Percentiles rank a stretch among this genome's conserved stretches.
Conservation (phyloP, 2,113 vertebrate species). For the Delphinapterus leucas region DNA sequence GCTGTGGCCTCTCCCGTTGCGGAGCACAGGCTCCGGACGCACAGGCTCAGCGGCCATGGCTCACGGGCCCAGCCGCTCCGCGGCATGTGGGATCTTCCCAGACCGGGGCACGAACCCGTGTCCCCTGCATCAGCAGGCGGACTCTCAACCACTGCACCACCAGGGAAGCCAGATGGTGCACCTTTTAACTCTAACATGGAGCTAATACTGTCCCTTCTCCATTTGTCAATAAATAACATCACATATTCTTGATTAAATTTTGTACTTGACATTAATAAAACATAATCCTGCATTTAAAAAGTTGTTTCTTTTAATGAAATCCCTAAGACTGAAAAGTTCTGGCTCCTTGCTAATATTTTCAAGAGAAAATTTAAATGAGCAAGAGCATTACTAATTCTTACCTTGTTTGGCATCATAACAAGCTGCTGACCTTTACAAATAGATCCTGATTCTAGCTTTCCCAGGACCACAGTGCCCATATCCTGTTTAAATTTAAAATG, state of each 20-base stretch:
- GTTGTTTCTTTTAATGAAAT: background rate
- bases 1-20: no score
- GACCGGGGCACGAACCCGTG: no score
- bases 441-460: conserved; percentile 96
- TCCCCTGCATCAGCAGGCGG: no score
- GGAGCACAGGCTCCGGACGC: no score
- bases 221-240: background rate
- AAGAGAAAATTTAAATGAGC: background rate
- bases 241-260: background rate
- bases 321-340: background rate
- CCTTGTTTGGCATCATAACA: conserved; percentile 99
- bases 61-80: no score
- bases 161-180: background rate
- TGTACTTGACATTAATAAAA: background rate
- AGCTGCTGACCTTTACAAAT: conserved; percentile 98
- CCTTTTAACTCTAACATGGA: background rate
- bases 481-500: conserved; percentile 84
- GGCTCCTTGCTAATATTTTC: background rate
- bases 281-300: background rate
- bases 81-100: no score
- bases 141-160: no score
- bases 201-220: background rate
- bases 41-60: no score
- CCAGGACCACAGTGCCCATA: conserved; percentile 97
- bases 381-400: conserved; percentile 73